Evolutionary conservation across 1,140 invertebrate genomes (phyloP), one percentile per base, ranked within the genome.

Genomic region (Grapholita molesta): DNA sequence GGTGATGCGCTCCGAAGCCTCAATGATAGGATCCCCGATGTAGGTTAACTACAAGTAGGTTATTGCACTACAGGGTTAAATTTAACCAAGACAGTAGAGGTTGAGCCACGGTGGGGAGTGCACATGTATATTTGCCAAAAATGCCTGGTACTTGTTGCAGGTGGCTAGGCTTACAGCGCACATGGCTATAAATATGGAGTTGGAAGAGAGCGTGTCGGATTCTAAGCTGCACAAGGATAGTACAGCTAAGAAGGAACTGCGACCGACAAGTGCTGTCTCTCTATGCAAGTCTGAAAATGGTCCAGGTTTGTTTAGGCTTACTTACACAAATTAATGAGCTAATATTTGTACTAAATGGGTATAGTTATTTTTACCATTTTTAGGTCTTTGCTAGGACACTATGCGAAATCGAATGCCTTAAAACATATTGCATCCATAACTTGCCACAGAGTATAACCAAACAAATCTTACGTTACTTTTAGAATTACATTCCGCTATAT

Each of bases 31-130:
- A 89, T 81, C 81, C 76, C 77, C 75, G 77, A 91, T 87, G 83
- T 92, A 89, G 88, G 89, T 90, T 91, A 91, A 85, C 88, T 83
- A 25, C 87, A 92, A 92, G 79, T 92, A 85, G 90, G 92, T 92
- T 92, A 92, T 91, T 92, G 90, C 86, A 92, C 89, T 89, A 73
- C 75, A 61, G 25, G 71, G 66, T 73, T 79, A 84, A 89, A 85
- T 88, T 86, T 88, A 81, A 80, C 74, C 69, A 55, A 70, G 73
- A 70, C 85, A 92, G 86, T 92, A 77, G 73, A 77, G 74, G 73
- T 74, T 73, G 57, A 74, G 73, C 77, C 74, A 70, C 68, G 66
- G 71, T 66, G 72, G 69, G 24, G 70, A 67, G 55, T 72, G 80
- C 79, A 84, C 80, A 78, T 76, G n/a, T n/a, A 69, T 65, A 70